Base-by-base conservation (phyloP, 2,888 invertebrate species). In the Aleiodes alternator region DNA sequence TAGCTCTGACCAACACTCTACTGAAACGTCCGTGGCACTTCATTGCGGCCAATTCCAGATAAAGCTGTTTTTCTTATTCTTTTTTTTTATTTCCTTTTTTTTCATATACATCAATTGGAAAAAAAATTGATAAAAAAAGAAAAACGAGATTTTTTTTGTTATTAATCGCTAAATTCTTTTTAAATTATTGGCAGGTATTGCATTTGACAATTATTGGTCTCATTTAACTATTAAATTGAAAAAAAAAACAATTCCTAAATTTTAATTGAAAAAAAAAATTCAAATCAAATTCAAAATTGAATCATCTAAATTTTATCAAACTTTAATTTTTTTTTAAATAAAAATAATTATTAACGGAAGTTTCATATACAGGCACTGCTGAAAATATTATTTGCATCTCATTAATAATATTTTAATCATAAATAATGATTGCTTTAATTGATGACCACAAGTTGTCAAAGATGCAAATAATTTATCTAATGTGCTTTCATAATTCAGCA, bases 141-240 rank as follows among this genome's bases (percentile, higher is more conserved):
- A 43, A 43, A 29, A 59, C 59, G 9, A 59, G n/a, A 31, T 59
- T 31, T 2, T 59, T 34, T 31, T 11, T 59, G 23, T 59, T 11
- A 43, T 59, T 59, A 6, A 31, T 31, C 11, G 31, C 12, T 59
- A 23, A 16, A 55, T 55, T 55, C 8, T 86, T 81, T 83, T 86
- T 82, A 38, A 84, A 85, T 86, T 81, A 86, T 87, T 84, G 84
- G 87, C 88, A 88, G 88, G 87, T 88, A 86, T 85, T 88, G 87
- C 84, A 84, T 84, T 86, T 85, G 81, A 84, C 85, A 86, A 83
- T 84, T 82, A 84, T 86, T 82, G 84, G 84, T 84, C 85, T 85
- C 82, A 83, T 87, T 86, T 80, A 34, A 34, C 34, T 6, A 3
- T 34, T 34, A 34, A 34, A 34, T 6, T 34, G 0, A 34, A 6